These are phyloP conservation scores for Channa argus DNA, from an alignment of 2,113 vertebrate genomes.

Conservation along the genomic window DNA sequence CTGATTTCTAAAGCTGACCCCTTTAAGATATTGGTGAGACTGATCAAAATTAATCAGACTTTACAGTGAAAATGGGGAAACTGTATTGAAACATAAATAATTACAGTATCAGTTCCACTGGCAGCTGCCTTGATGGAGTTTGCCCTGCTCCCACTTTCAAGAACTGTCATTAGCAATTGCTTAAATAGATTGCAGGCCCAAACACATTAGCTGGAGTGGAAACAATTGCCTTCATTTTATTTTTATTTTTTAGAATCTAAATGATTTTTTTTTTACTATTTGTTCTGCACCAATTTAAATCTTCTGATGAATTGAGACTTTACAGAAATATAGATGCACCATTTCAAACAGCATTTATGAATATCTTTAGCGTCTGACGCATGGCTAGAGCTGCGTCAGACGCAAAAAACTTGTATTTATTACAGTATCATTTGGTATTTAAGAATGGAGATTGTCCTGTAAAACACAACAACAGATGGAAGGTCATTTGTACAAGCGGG, in stretches of 20 bases:
- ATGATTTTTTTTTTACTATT: neutral
- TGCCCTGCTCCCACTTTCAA: neutral
- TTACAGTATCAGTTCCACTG: neutral
- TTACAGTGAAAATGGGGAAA: neutral
- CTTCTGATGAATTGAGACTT: neutral
- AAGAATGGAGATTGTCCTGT: no score
- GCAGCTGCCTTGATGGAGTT: slow-evolving; percentile 13
- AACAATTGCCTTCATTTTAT: neutral
- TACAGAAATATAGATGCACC: neutral
- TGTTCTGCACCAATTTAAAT: neutral
- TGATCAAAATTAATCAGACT: neutral
- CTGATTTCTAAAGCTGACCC: neutral
- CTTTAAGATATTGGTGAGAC: neutral
- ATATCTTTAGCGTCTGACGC: no score
- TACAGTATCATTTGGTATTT: no score
- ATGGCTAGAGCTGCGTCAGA: no score
- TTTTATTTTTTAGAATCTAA: slow-evolving; percentile 2
- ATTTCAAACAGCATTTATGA: neutral
- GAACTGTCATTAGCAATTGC: slow-evolving; percentile 3
- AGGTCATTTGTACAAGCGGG: no score
- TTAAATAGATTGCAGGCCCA: slow-evolving; percentile 14
- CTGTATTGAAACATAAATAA: slow-evolving; percentile 1
- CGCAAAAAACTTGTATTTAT: no score
- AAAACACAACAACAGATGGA: no score
- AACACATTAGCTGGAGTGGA: neutral